These are phyloP conservation scores for Alsophila aescularia DNA, from an alignment of 2,888 invertebrate species.

Conservation along the genomic window DNA sequence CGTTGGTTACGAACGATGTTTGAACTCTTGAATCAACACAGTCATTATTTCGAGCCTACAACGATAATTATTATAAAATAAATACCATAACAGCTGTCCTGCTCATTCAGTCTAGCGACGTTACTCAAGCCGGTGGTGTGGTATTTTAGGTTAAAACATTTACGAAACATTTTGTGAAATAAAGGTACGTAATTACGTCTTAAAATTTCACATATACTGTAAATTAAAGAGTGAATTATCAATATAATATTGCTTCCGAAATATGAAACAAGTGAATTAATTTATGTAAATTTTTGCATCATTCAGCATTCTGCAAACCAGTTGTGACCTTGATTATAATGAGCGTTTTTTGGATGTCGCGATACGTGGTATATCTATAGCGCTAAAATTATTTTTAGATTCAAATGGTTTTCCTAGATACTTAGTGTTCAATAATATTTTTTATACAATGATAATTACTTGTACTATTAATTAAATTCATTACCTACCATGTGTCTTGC, in stretches of 20 bases:
- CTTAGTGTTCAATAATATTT: too few relatives aligned
- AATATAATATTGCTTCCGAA: neutral
- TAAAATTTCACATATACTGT: neutral
- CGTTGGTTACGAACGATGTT: neutral
- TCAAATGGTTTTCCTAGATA: neutral
- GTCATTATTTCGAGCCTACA: too few relatives aligned
- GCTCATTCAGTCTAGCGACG: slow-evolving; percentile 44
- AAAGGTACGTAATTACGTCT: slow-evolving; percentile 12
- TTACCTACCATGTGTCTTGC: too few relatives aligned
- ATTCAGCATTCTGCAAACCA: slow-evolving; percentile 30
- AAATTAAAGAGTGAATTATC: neutral
- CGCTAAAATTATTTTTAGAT: slow-evolving; percentile 30
- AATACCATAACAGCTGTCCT: slow-evolving; percentile 13
- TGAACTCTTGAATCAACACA: slow-evolving; percentile 1
- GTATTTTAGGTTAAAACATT: slow-evolving; percentile 23
- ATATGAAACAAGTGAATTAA: neutral
- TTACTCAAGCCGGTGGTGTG: slow-evolving; percentile 33
- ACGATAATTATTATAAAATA: slow-evolving; percentile 11
- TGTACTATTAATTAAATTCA: too few relatives aligned
- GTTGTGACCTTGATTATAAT: slow-evolving; percentile 34
- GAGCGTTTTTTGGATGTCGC: slow-evolving; percentile 31
- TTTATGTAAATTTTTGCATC: slow-evolving; percentile 15
- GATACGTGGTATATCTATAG: slow-evolving; percentile 13
- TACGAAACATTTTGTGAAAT: slow-evolving; percentile 27
- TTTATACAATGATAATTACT: too few relatives aligned